Percentiles rank a stretch among this genome's conserved stretches.
These are phyloP conservation scores for Anticlea derivata DNA, from an alignment of 2,888 invertebrate species.

Conservation along the genomic window DNA sequence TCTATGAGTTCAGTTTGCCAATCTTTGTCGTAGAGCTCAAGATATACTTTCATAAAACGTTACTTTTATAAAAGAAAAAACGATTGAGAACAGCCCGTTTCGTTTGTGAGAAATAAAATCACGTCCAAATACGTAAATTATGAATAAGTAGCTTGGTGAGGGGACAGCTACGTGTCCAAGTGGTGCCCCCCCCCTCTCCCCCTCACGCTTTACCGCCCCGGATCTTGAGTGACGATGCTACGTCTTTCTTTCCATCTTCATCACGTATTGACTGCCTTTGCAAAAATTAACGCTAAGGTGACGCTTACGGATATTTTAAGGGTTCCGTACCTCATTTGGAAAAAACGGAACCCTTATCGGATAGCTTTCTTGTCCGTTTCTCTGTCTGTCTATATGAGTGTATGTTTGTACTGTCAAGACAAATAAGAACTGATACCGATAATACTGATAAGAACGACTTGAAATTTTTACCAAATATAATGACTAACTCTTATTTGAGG, in stretches of 20 bases:
- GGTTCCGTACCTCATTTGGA: too few relatives aligned
- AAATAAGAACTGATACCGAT: too few relatives aligned
- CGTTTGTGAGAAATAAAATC: conserved; percentile 73
- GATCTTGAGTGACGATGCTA: conserved; percentile 71
- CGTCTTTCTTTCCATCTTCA: conserved; percentile 34
- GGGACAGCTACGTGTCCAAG: conserved; percentile 73
- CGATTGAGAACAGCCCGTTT: conserved; percentile 63
- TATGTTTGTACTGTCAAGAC: too few relatives aligned
- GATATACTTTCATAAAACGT: neutral
- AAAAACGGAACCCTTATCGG: too few relatives aligned
- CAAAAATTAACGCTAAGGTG: conserved; percentile 47
- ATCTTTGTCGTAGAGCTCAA: too few relatives aligned
- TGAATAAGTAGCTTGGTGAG: conserved; percentile 68
- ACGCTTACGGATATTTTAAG: too few relatives aligned
- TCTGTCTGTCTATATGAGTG: too few relatives aligned
- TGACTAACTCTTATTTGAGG: too few relatives aligned
- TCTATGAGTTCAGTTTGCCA: too few relatives aligned
- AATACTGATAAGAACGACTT: too few relatives aligned
- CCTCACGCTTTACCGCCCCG: conserved; percentile 49
- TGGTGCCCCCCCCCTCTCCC: conserved; percentile 47
- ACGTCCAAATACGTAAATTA: conserved; percentile 79
- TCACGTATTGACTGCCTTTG: conserved; percentile 41
- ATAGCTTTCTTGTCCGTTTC: too few relatives aligned
- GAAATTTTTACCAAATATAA: too few relatives aligned
- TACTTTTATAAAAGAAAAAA: conserved; percentile 61